Conservation (phyloP, 30 jellyfish, hydroid and myxozoan genomes). For the Rhopilema esculentum region DNA sequence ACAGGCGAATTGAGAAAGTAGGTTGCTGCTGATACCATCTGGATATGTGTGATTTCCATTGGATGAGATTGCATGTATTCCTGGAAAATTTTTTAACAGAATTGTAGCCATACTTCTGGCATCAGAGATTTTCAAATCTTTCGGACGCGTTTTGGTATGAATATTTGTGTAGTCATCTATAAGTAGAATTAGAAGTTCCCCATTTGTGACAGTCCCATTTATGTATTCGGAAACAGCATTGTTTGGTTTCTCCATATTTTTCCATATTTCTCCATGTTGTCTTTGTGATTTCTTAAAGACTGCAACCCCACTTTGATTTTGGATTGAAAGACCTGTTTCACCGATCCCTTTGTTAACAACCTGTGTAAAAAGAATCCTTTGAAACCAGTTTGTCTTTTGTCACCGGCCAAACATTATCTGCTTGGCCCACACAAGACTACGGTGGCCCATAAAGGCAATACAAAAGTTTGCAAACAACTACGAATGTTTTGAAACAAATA, state of each 20-base stretch:
- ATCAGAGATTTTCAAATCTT: neutral
- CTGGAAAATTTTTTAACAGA: conserved; percentile 7
- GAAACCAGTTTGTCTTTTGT: conserved; percentile 14
- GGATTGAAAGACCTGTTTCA: neutral
- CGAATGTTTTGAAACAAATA: too few species aligned
- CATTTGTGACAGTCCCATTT: conserved; percentile 7
- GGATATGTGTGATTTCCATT: neutral
- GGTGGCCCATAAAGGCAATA: too few species aligned
- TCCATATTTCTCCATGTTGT: neutral
- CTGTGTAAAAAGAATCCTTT: neutral
- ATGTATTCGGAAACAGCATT: neutral
- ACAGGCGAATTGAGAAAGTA: neutral
- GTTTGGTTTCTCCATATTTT: neutral
- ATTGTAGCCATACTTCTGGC: conserved; percentile 51
- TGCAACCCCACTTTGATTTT: neutral
- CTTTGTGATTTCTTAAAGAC: neutral
- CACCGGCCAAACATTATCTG: conserved; percentile 14
- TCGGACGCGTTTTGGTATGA: conserved; percentile 7
- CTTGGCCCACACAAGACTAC: neutral
- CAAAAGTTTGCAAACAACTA: too few species aligned
- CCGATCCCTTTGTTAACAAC: neutral
- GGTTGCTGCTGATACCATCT: conserved; percentile 15
- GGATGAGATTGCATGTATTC: conserved; percentile 10
- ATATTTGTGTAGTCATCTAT: conserved; percentile 29
- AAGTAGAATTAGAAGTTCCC: conserved; percentile 13